Base-by-base conservation (phyloP, 2,888 invertebrate genomes). In the Eristalis arbustorum region DNA sequence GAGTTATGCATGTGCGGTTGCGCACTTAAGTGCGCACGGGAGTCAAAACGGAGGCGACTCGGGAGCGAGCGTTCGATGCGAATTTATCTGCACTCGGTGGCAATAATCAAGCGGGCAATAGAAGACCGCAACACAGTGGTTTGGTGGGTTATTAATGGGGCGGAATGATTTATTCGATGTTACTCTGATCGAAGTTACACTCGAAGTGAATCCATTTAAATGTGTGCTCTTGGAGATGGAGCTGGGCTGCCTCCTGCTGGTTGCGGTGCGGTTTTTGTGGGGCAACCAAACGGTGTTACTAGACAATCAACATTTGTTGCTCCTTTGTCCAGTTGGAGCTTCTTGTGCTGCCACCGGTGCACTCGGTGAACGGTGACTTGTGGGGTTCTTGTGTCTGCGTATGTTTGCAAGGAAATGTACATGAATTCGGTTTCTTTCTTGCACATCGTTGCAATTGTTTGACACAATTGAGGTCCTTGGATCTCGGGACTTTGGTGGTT, bases 1-100 rank as follows among this genome's bases (percentile, higher is more conserved):
- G 75, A 87, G 23, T 83, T 75, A 83, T 59, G 59, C 59, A 59
- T 83, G 83, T 82, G 83, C 83, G 85, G 85, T 77, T 73, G 81
- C 66, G 61, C 75, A 61, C 56, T 77, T 73, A 77, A 61, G 61
- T 77, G 31, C 59, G 31, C 74, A 85, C 85, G 77, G 81, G 64
- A 85, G 85, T 81, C 85, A 77, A 77, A 73, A 73, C 59, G 49
- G 68, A 75, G 71, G 49, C 68, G 68, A 73, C 37, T 56, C 73
- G 28, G 67, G 22, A 31, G 49, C 57, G 84, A 1, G 25, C 25
- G 25, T 80, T 84, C 63, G 22, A 10, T 40, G 67, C 11, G 56
- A 56, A 75, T 71, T 84, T 71, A 80, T 80, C 11, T 59, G 14
- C 23, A 4, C 64, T 34, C 28, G 57, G 56, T 62, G 72, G 61